phyloP scores from a whole-genome alignment of 2,113 vertebrate species.

The Siphamia tubifer region DNA sequence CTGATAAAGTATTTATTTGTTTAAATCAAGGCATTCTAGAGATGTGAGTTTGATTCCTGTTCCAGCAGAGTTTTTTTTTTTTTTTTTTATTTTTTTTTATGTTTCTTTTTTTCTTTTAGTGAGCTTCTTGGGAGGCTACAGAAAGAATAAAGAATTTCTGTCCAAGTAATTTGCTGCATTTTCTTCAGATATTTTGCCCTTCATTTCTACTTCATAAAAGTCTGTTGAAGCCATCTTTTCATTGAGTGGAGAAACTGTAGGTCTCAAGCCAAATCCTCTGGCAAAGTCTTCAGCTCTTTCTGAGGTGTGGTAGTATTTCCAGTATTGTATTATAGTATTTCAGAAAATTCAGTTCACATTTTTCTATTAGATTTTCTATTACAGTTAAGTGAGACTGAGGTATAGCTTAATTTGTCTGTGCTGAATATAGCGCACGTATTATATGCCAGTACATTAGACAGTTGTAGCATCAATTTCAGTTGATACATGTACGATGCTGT shows the following conservation, averaged over 20 bases:
- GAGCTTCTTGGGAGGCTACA: no score
- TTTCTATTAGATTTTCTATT: no score
- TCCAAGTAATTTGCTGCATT: constrained; percentile 1
- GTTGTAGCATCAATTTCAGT: no score
- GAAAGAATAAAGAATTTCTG: background rate
- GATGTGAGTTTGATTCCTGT: background rate
- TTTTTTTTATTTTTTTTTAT: background rate
- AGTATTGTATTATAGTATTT: no score
- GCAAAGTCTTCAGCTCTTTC: constrained; percentile 61
- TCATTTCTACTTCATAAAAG: constrained; percentile 30
- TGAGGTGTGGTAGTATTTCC: constrained; percentile 49
- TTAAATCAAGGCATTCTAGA: constrained; percentile 9
- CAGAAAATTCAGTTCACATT: no score
- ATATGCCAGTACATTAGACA: no score
- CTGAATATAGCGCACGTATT: no score
- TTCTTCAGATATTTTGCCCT: constrained; percentile 12
- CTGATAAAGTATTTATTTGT: constrained; percentile 47
- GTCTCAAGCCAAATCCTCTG: constrained; percentile 64
- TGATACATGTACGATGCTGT: background rate
- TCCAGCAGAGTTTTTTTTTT: no score
- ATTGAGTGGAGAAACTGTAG: constrained; percentile 37
- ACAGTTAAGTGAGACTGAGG: no score
- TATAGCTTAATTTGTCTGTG: no score
- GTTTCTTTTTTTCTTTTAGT: background rate
- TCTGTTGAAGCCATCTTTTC: constrained; percentile 36